Base-by-base conservation (phyloP, 2,888 invertebrate genomes). In the Amblyjoppa fuscipennis region DNA sequence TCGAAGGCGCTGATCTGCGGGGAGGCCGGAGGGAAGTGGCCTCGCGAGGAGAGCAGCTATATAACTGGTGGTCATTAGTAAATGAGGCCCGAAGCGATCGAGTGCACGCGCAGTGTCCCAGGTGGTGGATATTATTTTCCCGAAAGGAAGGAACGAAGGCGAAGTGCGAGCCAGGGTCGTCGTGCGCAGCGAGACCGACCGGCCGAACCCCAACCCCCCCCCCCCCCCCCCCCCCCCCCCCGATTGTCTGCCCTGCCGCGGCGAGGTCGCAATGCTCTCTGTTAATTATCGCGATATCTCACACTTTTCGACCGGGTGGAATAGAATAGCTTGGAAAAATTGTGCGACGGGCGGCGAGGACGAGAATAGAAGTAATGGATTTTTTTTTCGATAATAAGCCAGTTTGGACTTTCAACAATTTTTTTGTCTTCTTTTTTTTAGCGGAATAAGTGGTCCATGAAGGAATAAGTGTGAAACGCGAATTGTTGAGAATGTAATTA, bases 51-150 rank as follows among this genome's bases (percentile, higher is more conserved):
- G 61, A 3, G 76, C 51, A 61, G 49, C 16, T 41, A 76, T 75
- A 45, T 78, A 81, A 66, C 56, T 41, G 74, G 89, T 90, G 90
- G 92, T 93, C 93, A 92, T 93, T 93, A 93, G 92, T 90, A 92
- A 92, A 93, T 93, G 93, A 92, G 91, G 91, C 89, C 90, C 85
- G 85, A 88, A 81, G 90, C 90, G 89, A 91, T 90, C 90, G 89
- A 90, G 90, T 84, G 87, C 84, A 75, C 79, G 83, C 87, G 83
- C 88, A 34, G n/a, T 90, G 91, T 89, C 93, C 91, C 93, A 93
- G 93, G 92, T 93, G 93, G 90, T 91, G 88, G 89, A 83, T 84
- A 76, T 68, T 64, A 64, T 76, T 73, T 77, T 76, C 71, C 70
- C 82, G 78, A 73, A 83, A 69, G 69, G 45, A 71, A 83, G 73